These are phyloP conservation scores for Bicyclus anynana DNA, from an alignment of 1,140 invertebrate genomes.

Conservation along the genomic window DNA sequence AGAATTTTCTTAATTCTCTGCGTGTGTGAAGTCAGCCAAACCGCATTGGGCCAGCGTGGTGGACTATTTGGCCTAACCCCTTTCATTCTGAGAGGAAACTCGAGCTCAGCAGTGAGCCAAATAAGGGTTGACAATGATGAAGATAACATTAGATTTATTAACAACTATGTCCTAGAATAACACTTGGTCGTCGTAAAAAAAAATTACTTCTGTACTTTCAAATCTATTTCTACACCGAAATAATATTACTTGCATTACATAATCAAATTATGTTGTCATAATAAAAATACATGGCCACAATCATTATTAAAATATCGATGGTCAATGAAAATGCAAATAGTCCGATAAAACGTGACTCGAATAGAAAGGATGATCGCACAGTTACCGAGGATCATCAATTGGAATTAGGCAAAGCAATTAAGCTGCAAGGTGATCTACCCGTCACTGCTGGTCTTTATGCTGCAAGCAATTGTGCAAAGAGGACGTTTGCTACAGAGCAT, in stretches of 20 bases:
- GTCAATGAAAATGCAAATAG: constrained; percentile 1
- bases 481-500: constrained; percentile 18
- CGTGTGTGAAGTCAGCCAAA: too few species aligned
- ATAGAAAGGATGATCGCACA: constrained; percentile 18
- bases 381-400: constrained; percentile 34
- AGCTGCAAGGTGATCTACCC: constrained; percentile 48
- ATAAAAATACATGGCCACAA: neutral
- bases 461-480: constrained; percentile 32
- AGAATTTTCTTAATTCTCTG: too few species aligned
- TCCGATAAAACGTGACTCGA: constrained; percentile 24
- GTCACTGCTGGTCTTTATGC: constrained; percentile 30
- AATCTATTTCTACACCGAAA: too few species aligned
- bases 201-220: too few species aligned
- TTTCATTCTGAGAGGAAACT: too few species aligned
- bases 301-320: neutral
- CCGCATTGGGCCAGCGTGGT: too few species aligned
- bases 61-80: too few species aligned
- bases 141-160: too few species aligned
- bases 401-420: constrained; percentile 42
- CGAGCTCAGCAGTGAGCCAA: too few species aligned
- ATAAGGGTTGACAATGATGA: too few species aligned
- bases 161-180: too few species aligned
- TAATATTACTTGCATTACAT: neutral
- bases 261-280: neutral
- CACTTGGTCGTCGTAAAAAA: too few species aligned